These are phyloP conservation scores for Camponotus vicinus DNA, from an alignment of 1,140 invertebrate species.

Conservation along the genomic window DNA sequence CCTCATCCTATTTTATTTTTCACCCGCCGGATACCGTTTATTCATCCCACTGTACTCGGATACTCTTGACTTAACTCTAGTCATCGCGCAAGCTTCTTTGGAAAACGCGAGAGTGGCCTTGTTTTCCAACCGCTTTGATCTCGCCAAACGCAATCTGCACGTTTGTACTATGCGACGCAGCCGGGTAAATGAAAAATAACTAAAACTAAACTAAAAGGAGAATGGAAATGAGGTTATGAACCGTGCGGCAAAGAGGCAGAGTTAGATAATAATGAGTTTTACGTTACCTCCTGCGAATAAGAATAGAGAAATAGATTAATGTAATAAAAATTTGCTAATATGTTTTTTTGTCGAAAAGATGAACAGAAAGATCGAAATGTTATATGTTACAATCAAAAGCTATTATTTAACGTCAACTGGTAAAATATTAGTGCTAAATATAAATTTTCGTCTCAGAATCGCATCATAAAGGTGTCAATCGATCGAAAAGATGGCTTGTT, in stretches of 20 bases:
- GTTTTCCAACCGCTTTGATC: slow-evolving; percentile 70
- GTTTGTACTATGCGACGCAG: slow-evolving; percentile 22
- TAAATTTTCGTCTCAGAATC: neutral
- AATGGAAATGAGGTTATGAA: slow-evolving; percentile 24
- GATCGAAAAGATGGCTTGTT: slow-evolving; percentile 5
- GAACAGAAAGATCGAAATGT: no score
- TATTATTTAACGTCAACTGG: neutral
- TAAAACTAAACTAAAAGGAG: slow-evolving; percentile 33
- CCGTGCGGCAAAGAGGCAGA: neutral
- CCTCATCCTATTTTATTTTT: slow-evolving; percentile 28
- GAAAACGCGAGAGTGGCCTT: slow-evolving; percentile 60
- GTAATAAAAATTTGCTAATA: neutral
- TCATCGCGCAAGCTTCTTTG: slow-evolving; percentile 48
- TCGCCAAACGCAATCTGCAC: slow-evolving; percentile 53
- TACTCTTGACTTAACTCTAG: slow-evolving; percentile 64
- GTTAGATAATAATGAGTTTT: slow-evolving; percentile 26
- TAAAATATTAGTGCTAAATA: slow-evolving; percentile 7
- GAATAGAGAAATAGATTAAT: neutral
- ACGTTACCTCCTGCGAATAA: neutral
- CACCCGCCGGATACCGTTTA: neutral
- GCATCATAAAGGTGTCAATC: neutral
- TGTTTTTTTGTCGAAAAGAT: no score
- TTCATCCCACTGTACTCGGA: slow-evolving; percentile 39
- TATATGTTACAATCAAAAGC: neutral
- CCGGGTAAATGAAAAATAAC: slow-evolving; percentile 54